Conservation (phyloP, 2,113 vertebrate genomes). For the Labeo rohita region DNA sequence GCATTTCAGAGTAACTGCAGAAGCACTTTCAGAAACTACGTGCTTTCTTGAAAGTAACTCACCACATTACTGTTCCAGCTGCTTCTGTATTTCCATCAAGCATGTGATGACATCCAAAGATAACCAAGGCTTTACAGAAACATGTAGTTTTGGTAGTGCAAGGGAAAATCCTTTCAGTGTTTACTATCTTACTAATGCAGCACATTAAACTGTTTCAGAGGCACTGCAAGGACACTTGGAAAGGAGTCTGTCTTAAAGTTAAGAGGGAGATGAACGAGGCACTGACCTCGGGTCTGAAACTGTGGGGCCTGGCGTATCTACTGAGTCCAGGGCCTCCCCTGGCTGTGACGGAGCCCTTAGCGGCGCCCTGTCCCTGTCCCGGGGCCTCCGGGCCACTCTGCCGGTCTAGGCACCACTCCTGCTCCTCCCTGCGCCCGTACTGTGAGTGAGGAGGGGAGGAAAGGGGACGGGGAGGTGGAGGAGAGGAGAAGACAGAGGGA, state of each 20-base stretch:
- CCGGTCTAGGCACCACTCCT: slow-evolving; percentile 89
- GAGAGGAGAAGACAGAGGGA: slow-evolving; percentile 64
- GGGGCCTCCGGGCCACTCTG: slow-evolving; percentile 82
- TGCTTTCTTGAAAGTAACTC: background rate
- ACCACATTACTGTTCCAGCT: background rate
- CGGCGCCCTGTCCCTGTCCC: slow-evolving; percentile 61
- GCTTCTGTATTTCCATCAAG: background rate
- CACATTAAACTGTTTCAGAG: background rate
- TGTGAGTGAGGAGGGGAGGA: slow-evolving; percentile 78
- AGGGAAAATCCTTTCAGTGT: background rate
- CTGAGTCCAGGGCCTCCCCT: slow-evolving; percentile 86
- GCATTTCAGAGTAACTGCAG: background rate
- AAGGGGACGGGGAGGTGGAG: slow-evolving; percentile 61
- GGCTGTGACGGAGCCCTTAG: slow-evolving; percentile 80
- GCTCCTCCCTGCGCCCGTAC: slow-evolving; percentile 96
- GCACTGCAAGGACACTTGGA: background rate
- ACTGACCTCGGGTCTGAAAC: slow-evolving; percentile 96
- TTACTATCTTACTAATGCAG: background rate
- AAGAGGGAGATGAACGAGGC: slow-evolving; percentile 68
- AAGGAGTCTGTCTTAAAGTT: slow-evolving; percentile 38
- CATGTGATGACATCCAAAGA: background rate
- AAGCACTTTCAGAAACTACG: too few species aligned
- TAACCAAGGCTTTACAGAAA: background rate
- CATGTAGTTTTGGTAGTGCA: too few species aligned
- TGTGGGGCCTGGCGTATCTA: slow-evolving; percentile 87